A percentile compares a stretch with the other conserved stretches of the same genome.
These are phyloP conservation scores for Nephrotoma flavescens DNA, from an alignment of 2,888 invertebrate genomes.

Conservation along the genomic window DNA sequence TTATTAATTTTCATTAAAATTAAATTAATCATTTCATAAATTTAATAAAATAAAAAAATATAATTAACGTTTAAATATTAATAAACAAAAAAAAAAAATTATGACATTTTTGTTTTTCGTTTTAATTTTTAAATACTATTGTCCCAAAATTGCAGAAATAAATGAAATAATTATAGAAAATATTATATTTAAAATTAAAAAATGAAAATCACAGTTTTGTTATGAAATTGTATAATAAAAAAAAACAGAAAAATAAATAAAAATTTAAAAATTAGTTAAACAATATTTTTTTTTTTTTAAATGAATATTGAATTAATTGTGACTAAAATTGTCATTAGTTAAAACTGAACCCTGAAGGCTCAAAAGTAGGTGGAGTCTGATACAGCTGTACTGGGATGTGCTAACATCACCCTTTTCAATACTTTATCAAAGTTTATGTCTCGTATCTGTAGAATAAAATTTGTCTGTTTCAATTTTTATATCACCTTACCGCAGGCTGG, in stretches of 20 bases:
- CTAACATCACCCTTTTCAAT: too few relatives aligned
- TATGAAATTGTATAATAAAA: not conserved
- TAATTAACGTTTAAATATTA: not conserved
- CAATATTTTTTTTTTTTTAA: not conserved
- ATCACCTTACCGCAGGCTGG: too few relatives aligned
- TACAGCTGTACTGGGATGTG: too few relatives aligned
- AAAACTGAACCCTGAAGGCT: not conserved
- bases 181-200: not conserved
- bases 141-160: not conserved
- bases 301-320: too few relatives aligned
- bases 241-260: not conserved
- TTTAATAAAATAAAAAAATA: not conserved
- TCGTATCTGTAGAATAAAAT: too few relatives aligned
- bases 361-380: too few relatives aligned
- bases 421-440: too few relatives aligned
- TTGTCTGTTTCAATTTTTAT: too few relatives aligned
- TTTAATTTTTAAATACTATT: not conserved
- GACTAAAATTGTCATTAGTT: not conserved
- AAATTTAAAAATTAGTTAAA: not conserved
- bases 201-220: not conserved
- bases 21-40: not conserved
- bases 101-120: not conserved
- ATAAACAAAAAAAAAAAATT: not conserved
- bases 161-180: not conserved
- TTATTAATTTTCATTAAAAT: not conserved